These are phyloP conservation scores for Montipora capitata DNA, from an alignment of 92 coral and sea anemone species.

Conservation along the genomic window DNA sequence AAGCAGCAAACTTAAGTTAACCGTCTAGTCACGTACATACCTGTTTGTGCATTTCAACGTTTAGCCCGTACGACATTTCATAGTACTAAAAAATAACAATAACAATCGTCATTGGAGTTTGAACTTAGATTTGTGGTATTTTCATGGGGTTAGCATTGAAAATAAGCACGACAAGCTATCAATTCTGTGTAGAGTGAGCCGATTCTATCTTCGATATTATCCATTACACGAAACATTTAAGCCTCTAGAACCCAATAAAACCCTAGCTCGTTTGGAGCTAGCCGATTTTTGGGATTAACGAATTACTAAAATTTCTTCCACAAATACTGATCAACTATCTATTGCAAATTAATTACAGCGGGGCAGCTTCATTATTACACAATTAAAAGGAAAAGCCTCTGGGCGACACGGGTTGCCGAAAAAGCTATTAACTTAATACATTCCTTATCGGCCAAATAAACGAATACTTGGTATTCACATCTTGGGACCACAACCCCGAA, in stretches of 20 bases:
- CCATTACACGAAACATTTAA: conserved; percentile 21
- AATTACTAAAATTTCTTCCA: conserved; percentile 84
- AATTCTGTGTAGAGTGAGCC: conserved; percentile 14
- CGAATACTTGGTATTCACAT: conserved; percentile 95
- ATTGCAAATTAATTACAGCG: conserved; percentile 97
- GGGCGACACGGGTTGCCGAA: conserved; percentile 80
- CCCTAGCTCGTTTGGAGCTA: conserved; percentile 9
- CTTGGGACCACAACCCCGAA: conserved; percentile 88
- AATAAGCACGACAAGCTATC: conserved; percentile 9
- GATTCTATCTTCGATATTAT: conserved; percentile 26
- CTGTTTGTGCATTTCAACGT: conserved; percentile 99
- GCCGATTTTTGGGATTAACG: conserved; percentile 70
- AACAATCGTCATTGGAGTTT: conserved; percentile 59
- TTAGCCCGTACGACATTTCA: conserved; percentile 99
- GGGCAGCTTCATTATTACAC: conserved; percentile 96
- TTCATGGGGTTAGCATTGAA: neutral
- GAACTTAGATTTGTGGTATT: conserved; percentile 45
- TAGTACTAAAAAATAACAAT: conserved; percentile 89
- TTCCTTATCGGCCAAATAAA: conserved; percentile 90
- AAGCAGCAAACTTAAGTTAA: conserved; percentile 45
- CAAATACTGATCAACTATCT: conserved; percentile 93
- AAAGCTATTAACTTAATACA: conserved; percentile 87
- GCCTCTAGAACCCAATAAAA: conserved; percentile 33
- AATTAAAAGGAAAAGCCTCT: conserved; percentile 93
- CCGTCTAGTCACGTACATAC: conserved; percentile 80